Evolutionary conservation across 2,113 vertebrate genomes (phyloP).

Genomic region (Struthidea cinerea): DNA sequence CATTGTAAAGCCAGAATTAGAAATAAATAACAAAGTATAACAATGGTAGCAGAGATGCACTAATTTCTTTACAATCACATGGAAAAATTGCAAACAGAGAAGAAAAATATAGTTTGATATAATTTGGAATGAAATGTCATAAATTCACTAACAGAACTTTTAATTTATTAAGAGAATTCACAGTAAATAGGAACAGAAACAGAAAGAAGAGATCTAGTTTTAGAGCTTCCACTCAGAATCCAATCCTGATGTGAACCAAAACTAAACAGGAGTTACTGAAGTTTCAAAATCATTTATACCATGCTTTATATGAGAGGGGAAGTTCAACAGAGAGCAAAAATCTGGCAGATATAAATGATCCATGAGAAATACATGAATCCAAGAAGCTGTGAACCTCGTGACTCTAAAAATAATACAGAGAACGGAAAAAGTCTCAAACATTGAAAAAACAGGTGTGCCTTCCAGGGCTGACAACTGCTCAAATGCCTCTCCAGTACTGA

Average conservation of each 20-base stretch:
- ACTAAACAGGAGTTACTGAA: background rate
- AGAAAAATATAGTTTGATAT: background rate
- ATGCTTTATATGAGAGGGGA: background rate
- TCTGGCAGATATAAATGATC: background rate
- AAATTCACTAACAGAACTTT: background rate
- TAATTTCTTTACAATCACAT: background rate
- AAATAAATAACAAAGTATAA: background rate
- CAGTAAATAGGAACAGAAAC: background rate
- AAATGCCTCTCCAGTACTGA: background rate
- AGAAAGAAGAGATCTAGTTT: background rate
- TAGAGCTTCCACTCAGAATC: background rate
- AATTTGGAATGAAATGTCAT: background rate
- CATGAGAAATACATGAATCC: background rate
- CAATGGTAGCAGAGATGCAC: background rate
- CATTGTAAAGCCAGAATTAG: background rate
- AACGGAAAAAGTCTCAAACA: background rate
- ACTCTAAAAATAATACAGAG: background rate
- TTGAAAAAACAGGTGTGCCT: background rate
- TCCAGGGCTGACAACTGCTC: background rate
- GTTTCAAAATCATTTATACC: background rate
- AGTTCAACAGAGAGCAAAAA: background rate
- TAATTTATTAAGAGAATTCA: background rate
- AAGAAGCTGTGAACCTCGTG: background rate
- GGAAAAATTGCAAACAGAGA: background rate
- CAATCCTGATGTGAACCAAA: background rate